Evolutionary conservation across 2,888 invertebrate genomes (phyloP).

Genomic region (Stenchaetothrips biformis): DNA sequence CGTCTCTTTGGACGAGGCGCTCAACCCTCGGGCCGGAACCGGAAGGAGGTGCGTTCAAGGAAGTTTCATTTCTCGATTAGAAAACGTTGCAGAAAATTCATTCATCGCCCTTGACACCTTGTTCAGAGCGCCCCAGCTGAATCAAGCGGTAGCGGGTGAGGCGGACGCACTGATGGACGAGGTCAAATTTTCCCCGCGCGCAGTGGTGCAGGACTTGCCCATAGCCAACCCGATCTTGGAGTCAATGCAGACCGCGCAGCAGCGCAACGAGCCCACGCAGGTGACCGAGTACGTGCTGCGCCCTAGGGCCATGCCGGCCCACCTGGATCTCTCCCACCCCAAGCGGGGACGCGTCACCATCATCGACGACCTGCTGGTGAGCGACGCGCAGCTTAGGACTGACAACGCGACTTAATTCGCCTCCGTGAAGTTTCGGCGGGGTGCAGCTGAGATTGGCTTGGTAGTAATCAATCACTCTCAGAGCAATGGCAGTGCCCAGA

Average conservation of each 20-base stretch:
- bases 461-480: constrained; percentile 35
- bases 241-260: not conserved
- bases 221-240: not conserved
- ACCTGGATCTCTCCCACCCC: not conserved
- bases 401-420: constrained; percentile 38
- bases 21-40: no score
- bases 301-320: not conserved
- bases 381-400: constrained; percentile 36
- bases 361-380: constrained; percentile 37
- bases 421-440: constrained; percentile 34
- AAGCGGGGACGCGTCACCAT: constrained; percentile 29
- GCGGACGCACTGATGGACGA: not conserved
- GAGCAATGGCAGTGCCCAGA: constrained; percentile 37
- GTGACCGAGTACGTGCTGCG: not conserved
- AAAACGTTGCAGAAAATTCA: not conserved
- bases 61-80: no score
- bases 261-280: not conserved
- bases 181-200: not conserved
- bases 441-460: constrained; percentile 37
- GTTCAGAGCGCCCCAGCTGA: not conserved
- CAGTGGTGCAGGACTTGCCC: not conserved
- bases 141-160: not conserved
- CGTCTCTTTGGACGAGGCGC: no score
- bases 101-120: not conserved
- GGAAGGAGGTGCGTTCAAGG: no score